Base-by-base conservation (phyloP, 1,140 invertebrate genomes). In the Ceratina australensis region DNA sequence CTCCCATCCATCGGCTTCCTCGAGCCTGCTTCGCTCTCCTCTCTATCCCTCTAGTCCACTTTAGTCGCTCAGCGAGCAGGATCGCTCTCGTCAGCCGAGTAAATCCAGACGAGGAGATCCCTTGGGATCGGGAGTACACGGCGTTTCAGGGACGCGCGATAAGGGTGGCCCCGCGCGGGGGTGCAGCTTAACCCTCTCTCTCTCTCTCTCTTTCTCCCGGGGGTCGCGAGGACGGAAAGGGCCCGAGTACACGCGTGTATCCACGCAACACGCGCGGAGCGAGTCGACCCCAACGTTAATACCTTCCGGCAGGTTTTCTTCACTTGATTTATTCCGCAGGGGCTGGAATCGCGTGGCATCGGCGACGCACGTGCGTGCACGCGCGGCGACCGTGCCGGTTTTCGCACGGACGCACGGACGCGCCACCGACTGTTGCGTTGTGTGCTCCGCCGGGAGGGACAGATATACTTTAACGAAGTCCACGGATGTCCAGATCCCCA, bases 231-330 rank as follows among this genome's bases (percentile, higher is more conserved):
- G 82, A 15, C 4, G n/a, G 52, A 72, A 76, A 10, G 33, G 33
- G 33, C 2, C 33, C 33, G 33, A 10, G 33, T 42, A 42, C 33
- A 42, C 33, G 33, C 33, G 33, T 42, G 33, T 42, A 42, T 42
- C 33, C 33, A 42, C 33, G 65, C 76, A 67, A 72, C 60, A 76
- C 74, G 61, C 65, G 63, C 56, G 77, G 69, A 71, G 71, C 49
- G 67, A 60, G 26, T 33, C 77, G 72, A 81, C 84, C 84, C 86
- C 83, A 79, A 82, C 77, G 85, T 87, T 89, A 89, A 90, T 88
- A 87, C 88, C 88, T 88, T 90, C 87, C 86, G 88, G 87, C 86
- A 90, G 84, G 82, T 87, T 87, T 88, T 87, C 84, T 85, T 87
- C 86, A 83, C 84, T 85, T 91, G 90, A 91, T 91, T 91, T 90